Evolutionary conservation across 2,113 vertebrate species (phyloP).

Genomic region (Ranitomeya imitator): DNA sequence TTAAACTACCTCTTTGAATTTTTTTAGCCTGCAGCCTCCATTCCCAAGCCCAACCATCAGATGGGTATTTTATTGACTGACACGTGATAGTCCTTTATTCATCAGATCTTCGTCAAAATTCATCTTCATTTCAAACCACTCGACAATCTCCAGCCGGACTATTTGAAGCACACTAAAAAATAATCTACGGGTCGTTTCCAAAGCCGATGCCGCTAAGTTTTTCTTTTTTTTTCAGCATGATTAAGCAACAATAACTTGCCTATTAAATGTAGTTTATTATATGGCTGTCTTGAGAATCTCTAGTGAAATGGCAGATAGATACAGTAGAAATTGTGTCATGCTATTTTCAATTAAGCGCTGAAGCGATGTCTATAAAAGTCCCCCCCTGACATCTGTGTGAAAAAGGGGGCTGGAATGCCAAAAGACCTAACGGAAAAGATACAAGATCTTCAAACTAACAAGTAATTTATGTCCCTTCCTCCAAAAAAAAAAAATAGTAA

Average conservation of each 20-base stretch:
- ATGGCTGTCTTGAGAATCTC: conserved; percentile 63
- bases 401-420: conserved; percentile 58
- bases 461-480: conserved; percentile 61
- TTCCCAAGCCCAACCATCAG: background rate
- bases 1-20: too few relatives aligned
- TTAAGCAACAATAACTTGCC: conserved; percentile 68
- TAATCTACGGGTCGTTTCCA: background rate
- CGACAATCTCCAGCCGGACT: conserved; percentile 57
- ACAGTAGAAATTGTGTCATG: conserved; percentile 64
- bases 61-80: background rate
- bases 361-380: conserved; percentile 65
- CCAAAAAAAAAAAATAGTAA: conserved; percentile 44
- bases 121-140: conserved; percentile 56
- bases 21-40: too few relatives aligned
- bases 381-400: conserved; percentile 63
- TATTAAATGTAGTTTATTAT: conserved; percentile 65
- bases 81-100: background rate
- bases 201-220: conserved; percentile 32
- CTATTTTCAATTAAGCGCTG: conserved; percentile 67
- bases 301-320: conserved; percentile 60
- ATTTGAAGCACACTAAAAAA: conserved; percentile 60
- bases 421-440: conserved; percentile 63
- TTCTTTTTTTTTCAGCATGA: conserved; percentile 60
- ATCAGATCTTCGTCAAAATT: conserved; percentile 49
- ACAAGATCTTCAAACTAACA: conserved; percentile 62